These are phyloP conservation scores for Lagopus muta DNA, from an alignment of 2,113 vertebrate species.

Conservation along the genomic window DNA sequence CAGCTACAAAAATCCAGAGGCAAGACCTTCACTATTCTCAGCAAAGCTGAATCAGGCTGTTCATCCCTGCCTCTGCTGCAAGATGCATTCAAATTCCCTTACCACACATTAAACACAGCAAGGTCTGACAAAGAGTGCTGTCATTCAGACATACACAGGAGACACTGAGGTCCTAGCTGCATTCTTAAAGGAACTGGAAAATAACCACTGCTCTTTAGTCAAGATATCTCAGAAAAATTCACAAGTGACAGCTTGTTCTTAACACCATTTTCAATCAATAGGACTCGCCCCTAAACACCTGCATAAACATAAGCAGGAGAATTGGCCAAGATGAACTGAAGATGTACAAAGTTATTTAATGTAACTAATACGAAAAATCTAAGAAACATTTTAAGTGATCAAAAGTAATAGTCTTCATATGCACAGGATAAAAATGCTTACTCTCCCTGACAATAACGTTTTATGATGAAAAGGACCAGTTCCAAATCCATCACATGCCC, in stretches of 20 bases:
- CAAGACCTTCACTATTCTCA: neutral
- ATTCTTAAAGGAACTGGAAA: neutral
- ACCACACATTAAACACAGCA: fast-evolving
- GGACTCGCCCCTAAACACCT: neutral
- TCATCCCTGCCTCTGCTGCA: neutral
- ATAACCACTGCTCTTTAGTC: neutral
- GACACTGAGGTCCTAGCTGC: neutral
- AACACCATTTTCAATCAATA: neutral
- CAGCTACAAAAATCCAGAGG: neutral
- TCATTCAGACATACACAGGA: neutral
- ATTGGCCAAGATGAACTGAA: neutral
- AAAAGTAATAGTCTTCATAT: neutral
- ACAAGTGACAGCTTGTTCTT: neutral
- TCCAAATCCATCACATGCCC: neutral
- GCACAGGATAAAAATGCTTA: neutral
- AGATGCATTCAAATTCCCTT: neutral
- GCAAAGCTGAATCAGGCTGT: neutral
- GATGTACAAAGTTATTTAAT: neutral
- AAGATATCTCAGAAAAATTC: neutral
- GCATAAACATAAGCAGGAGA: fast-evolving
- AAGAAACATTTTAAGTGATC: neutral
- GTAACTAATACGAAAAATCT: neutral
- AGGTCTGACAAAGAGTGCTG: neutral
- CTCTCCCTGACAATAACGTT: neutral
- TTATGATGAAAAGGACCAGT: neutral